phyloP scores from a whole-genome alignment of 2,888 invertebrate genomes.

The Resseliella maxima region DNA sequence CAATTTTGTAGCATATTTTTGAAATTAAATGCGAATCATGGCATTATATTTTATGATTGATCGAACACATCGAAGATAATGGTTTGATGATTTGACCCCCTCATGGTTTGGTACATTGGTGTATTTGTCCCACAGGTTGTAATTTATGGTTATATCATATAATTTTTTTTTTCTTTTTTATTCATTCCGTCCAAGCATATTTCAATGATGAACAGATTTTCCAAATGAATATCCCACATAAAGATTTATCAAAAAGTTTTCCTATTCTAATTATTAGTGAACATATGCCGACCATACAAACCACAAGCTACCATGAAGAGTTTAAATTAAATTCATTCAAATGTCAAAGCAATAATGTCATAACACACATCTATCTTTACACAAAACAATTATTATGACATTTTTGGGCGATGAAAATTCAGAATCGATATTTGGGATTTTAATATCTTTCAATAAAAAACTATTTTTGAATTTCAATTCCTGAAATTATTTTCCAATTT shows the following conservation, averaged over 20 bases:
- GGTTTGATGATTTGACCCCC: background rate
- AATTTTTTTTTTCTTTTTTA: background rate
- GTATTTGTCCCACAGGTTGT: background rate
- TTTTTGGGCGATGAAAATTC: too few relatives aligned
- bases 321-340: slow-evolving; percentile 25
- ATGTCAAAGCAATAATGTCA: background rate
- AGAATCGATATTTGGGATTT: too few relatives aligned
- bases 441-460: too few relatives aligned
- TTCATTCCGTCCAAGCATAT: background rate
- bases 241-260: background rate
- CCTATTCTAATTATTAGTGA: background rate
- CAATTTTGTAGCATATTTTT: too few relatives aligned
- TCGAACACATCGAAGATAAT: background rate
- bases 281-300: background rate
- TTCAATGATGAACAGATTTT: slow-evolving; percentile 1
- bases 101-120: too few relatives aligned
- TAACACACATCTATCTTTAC: background rate
- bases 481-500: too few relatives aligned
- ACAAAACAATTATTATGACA: too few relatives aligned
- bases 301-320: background rate
- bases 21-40: too few relatives aligned
- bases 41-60: too few relatives aligned
- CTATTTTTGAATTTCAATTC: too few relatives aligned
- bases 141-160: too few relatives aligned
- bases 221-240: background rate